Percentiles rank a stretch among this genome's conserved stretches.
Conservation (phyloP, 37 sponge, comb jelly and placozoan genomes). For the Theonella swinhoei region DNA sequence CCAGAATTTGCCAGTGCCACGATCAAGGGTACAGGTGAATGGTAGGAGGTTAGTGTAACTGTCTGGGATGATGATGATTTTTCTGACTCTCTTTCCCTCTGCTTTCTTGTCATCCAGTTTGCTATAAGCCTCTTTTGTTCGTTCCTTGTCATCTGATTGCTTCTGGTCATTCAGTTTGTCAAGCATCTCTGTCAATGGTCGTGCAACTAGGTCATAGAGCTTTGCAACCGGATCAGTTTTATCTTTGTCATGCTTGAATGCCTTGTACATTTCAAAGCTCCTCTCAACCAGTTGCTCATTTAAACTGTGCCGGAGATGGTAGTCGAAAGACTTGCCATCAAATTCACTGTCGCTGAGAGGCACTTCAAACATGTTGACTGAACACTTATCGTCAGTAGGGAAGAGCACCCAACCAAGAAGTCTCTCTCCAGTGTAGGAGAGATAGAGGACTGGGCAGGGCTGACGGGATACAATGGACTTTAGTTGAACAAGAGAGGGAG, state of each 20-base stretch:
- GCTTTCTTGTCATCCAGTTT: no score
- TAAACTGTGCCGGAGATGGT: slow-evolving; percentile 57
- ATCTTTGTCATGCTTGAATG: slow-evolving; percentile 12
- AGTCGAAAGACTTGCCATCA: slow-evolving; percentile 61
- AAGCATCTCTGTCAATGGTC: slow-evolving; percentile 33
- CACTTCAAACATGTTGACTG: slow-evolving; percentile 44
- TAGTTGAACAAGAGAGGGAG: slow-evolving; percentile 28
- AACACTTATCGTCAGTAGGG: slow-evolving; percentile 8
- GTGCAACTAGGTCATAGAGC: slow-evolving; percentile 53
- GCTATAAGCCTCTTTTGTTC: no score
- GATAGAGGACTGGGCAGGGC: slow-evolving; percentile 41
- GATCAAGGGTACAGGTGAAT: slow-evolving; percentile 42
- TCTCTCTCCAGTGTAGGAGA: slow-evolving; percentile 67
- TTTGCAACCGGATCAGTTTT: slow-evolving; percentile 36
- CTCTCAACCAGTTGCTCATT: slow-evolving; percentile 44
- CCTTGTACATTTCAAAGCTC: slow-evolving; percentile 40
- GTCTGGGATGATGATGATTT: slow-evolving; percentile 63
- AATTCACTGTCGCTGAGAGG: slow-evolving; percentile 52
- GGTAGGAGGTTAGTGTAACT: slow-evolving; percentile 66
- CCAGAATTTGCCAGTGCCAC: slow-evolving; percentile 23
- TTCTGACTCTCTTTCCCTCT: background rate
- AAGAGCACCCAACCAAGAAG: slow-evolving; percentile 66
- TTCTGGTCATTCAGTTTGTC: background rate
- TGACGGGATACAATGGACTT: slow-evolving; percentile 11
- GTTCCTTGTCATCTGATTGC: background rate